Evolutionary conservation across 2,888 invertebrate genomes (phyloP).

Genomic region (Pristionchus exspectatus): DNA sequence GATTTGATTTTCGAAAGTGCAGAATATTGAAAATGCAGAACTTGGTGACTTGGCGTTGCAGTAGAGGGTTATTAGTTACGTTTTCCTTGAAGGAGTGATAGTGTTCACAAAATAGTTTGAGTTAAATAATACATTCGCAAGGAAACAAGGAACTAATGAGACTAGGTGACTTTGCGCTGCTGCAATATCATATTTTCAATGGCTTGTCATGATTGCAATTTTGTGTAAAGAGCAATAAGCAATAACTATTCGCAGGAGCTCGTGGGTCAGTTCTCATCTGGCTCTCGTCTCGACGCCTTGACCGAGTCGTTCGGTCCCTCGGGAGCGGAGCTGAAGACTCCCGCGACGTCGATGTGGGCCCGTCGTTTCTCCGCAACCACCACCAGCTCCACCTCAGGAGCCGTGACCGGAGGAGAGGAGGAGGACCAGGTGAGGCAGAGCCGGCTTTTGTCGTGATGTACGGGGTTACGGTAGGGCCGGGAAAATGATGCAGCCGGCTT

Average conservation of each 20-base stretch:
- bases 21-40: not conserved
- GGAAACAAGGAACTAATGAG: no score
- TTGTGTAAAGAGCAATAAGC: no score
- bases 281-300: not conserved
- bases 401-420: not conserved
- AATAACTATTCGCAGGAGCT: slow-evolving; percentile 53
- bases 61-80: not conserved
- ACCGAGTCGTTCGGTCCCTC: not conserved
- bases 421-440: not conserved
- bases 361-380: not conserved
- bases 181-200: no score
- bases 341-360: slow-evolving; percentile 48
- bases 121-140: no score
- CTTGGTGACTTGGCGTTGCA: no score
- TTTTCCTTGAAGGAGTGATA: not conserved
- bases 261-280: slow-evolving; percentile 49
- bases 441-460: not conserved
- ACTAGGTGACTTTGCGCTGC: no score
- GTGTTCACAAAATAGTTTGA: no score
- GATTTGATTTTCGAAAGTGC: not conserved
- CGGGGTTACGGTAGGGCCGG: not conserved
- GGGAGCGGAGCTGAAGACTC: slow-evolving; percentile 2
- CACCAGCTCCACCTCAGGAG: not conserved
- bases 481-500: not conserved
- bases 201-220: no score